Evolutionary conservation across 1,140 invertebrate genomes (phyloP).

Genomic region (Aphidius gifuensis): DNA sequence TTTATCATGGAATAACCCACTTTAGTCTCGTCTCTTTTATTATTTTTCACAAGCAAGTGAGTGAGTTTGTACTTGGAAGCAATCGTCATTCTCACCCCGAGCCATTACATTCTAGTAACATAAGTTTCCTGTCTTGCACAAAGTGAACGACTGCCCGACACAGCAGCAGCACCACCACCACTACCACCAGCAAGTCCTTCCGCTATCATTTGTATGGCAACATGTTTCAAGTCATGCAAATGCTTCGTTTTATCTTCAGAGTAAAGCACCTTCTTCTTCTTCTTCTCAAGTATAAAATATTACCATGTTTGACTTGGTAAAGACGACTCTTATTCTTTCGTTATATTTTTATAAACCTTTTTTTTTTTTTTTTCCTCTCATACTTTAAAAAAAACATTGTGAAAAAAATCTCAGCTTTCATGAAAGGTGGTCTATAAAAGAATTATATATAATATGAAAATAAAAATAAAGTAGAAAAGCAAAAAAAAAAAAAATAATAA

Average conservation of each 20-base stretch:
- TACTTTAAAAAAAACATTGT: no score
- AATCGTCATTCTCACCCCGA: constrained; percentile 21
- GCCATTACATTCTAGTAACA: constrained; percentile 25
- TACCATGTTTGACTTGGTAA: no score
- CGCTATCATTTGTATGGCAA: constrained; percentile 23
- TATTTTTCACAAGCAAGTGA: no score
- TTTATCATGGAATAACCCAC: constrained; percentile 13
- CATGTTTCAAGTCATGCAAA: constrained; percentile 23
- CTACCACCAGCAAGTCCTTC: neutral
- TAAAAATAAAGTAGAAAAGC: no score
- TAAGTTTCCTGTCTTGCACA: constrained; percentile 16
- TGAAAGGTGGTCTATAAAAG: no score
- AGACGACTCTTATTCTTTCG: no score
- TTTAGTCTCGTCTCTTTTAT: neutral
- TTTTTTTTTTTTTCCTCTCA: no score
- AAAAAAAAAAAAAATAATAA: no score
- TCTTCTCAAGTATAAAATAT: no score
- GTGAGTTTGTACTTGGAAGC: neutral
- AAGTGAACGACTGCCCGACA: constrained; percentile 17
- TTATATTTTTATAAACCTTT: no score
- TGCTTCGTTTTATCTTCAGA: constrained; percentile 23
- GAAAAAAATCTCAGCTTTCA: no score
- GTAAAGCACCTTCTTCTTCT: constrained; percentile 2
- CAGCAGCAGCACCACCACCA: neutral
- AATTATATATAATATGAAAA: no score